These are phyloP conservation scores for Coronaproctus castanopsis DNA, from an alignment of 2,888 invertebrate species.

Conservation along the genomic window DNA sequence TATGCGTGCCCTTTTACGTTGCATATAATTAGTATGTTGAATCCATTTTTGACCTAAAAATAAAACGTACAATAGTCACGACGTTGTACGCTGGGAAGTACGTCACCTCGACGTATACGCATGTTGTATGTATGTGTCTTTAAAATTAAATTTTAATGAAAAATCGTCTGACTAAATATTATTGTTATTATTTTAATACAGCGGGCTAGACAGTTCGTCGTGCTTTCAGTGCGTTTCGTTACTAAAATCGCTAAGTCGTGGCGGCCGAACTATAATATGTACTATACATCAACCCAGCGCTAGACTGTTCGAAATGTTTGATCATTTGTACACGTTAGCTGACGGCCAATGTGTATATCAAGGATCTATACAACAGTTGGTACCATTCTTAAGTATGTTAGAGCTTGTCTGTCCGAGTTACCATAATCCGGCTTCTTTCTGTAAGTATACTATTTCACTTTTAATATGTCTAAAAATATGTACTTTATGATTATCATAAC, in stretches of 20 bases:
- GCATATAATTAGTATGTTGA: no score
- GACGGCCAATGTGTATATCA: conserved; percentile 91
- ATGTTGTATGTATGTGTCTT: no score
- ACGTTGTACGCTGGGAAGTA: no score
- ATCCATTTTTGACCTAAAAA: no score
- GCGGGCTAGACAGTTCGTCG: conserved; percentile 84
- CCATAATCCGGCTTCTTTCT: conserved; percentile 92
- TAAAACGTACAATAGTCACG: no score
- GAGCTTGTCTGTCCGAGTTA: conserved; percentile 82
- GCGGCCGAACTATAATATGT: conserved; percentile 84
- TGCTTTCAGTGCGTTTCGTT: conserved; percentile 85
- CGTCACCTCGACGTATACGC: no score
- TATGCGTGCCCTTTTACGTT: no score
- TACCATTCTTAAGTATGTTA: conserved; percentile 58
- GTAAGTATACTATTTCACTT: conserved; percentile 28
- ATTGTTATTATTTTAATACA: conserved; percentile 28
- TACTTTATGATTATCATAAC: background rate
- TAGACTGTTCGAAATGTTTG: conserved; percentile 87
- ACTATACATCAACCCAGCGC: conserved; percentile 96
- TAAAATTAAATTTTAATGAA: no score
- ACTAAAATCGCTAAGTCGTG: conserved; percentile 67
- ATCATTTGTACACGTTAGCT: conserved; percentile 78
- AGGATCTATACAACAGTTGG: conserved; percentile 64
- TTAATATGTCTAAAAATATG: background rate
- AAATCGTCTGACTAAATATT: no score